These are phyloP conservation scores for Eupithecia vulgata DNA, from an alignment of 2,888 invertebrate genomes.

Conservation along the genomic window DNA sequence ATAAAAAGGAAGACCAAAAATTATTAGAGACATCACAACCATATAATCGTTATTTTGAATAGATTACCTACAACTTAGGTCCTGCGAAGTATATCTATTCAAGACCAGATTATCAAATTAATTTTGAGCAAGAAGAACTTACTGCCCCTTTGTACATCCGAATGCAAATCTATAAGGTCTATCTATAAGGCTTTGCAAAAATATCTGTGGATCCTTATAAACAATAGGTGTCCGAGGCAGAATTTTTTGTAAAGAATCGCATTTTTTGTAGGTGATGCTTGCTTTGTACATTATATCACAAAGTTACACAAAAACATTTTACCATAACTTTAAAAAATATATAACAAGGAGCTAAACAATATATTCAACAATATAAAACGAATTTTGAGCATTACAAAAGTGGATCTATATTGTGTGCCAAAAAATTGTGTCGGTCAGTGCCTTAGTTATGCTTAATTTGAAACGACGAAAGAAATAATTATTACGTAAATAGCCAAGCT, in stretches of 20 bases:
- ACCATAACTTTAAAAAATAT: conserved; percentile 60
- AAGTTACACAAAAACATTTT: conserved; percentile 67
- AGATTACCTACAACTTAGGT: conserved; percentile 56
- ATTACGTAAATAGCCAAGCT: neutral
- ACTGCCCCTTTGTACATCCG: neutral
- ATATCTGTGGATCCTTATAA: neutral
- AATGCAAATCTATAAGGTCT: neutral
- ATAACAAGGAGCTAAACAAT: conserved; percentile 76
- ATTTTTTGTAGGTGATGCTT: conserved; percentile 49
- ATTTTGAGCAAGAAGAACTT: conserved; percentile 38
- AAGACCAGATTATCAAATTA: conserved; percentile 44
- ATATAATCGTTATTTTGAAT: conserved; percentile 63
- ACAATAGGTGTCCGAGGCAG: neutral
- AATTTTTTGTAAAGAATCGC: neutral
- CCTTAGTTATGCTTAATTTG: neutral
- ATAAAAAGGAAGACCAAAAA: conserved; percentile 74
- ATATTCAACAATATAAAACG: conserved; percentile 66
- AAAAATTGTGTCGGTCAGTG: neutral
- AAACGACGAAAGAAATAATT: neutral
- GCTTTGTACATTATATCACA: conserved; percentile 69
- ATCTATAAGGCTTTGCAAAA: neutral
- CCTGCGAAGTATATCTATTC: conserved; percentile 50
- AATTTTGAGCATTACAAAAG: conserved; percentile 73
- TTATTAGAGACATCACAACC: conserved; percentile 77
- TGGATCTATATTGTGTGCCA: neutral